Evolutionary conservation across 2,113 vertebrate genomes (phyloP).

Genomic region (Xenopus tropicalis): DNA sequence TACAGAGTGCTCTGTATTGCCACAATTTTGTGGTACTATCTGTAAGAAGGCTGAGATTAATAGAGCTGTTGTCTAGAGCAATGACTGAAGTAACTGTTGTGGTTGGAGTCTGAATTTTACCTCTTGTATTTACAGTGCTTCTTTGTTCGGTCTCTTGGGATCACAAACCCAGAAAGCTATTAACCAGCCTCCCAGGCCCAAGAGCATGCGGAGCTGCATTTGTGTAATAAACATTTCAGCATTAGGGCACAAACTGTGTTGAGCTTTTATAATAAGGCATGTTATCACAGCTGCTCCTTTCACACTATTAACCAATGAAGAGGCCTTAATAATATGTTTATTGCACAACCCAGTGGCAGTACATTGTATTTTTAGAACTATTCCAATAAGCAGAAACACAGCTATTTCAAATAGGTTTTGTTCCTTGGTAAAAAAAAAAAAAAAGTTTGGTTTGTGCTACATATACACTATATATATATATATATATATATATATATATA

Average conservation of each 20-base stretch:
- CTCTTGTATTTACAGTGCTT: conserved; percentile 5
- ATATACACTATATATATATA: no score
- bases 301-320: not conserved
- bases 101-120: conserved; percentile 6
- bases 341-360: not conserved
- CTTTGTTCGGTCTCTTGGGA: conserved; percentile 3
- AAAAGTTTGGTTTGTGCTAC: no score
- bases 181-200: not conserved
- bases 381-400: no score
- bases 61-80: not conserved
- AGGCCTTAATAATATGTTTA: not conserved
- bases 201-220: conserved; percentile 4
- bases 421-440: no score
- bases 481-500: no score
- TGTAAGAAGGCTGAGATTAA: not conserved
- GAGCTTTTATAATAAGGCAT: not conserved
- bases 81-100: not conserved
- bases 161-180: not conserved
- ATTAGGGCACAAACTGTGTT: not conserved
- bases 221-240: conserved; percentile 8
- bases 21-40: not conserved
- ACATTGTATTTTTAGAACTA: not conserved
- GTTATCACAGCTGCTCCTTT: conserved; percentile 1
- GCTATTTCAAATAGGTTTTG: no score
- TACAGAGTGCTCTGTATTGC: not conserved